phyloP scores from a whole-genome alignment of 1,140 invertebrate species.

The Pollicipes pollicipes region DNA sequence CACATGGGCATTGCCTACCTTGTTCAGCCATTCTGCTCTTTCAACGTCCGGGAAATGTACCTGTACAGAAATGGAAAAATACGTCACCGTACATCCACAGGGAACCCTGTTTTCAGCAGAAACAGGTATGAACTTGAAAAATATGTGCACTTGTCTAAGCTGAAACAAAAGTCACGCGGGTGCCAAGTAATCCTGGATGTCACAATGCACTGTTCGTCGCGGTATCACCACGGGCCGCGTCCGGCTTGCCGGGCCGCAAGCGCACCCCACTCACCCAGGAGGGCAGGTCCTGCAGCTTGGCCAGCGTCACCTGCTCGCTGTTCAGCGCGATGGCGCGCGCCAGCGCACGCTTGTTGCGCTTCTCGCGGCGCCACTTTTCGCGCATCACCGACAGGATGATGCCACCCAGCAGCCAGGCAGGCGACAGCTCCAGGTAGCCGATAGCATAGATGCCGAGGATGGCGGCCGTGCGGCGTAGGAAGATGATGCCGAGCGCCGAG shows the following conservation, averaged over 20 bases:
- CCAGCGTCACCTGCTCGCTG: slow-evolving; percentile 4
- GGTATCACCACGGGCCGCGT: background rate
- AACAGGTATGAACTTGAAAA: background rate
- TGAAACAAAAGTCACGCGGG: background rate
- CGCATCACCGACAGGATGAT: background rate
- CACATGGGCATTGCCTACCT: background rate
- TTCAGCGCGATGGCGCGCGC: background rate
- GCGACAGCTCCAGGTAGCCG: slow-evolving; percentile 1
- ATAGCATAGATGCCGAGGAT: background rate
- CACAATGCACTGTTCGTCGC: background rate
- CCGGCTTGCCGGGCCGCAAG: background rate
- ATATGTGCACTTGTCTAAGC: background rate
- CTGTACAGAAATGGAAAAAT: background rate
- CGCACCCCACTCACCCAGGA: background rate
- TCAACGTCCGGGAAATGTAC: background rate
- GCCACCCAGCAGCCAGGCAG: background rate
- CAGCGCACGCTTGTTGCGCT: background rate
- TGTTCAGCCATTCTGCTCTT: slow-evolving; percentile 1
- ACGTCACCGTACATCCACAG: too few species aligned
- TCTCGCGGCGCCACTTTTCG: slow-evolving; percentile 1
- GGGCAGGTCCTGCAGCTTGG: slow-evolving; percentile 1
- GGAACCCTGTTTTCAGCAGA: background rate
- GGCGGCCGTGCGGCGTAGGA: background rate
- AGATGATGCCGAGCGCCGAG: background rate
- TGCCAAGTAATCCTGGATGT: background rate